Conservation (phyloP, 2,888 invertebrate species). For the Xestoiulus laeticollis region DNA sequence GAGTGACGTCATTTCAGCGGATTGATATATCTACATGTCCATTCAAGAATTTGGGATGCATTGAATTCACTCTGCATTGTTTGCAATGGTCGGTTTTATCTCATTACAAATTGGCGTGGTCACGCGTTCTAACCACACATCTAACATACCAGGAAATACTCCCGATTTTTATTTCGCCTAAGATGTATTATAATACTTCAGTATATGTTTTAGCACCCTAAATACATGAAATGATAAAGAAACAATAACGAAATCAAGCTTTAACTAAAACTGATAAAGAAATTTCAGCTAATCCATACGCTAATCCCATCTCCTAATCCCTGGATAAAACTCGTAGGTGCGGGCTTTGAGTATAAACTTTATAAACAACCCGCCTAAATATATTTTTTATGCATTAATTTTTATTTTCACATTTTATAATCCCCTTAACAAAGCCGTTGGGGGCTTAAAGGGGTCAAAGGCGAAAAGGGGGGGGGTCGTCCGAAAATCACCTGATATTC, state of each 20-base stretch:
- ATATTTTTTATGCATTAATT: background rate
- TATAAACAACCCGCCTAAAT: background rate
- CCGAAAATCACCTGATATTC: background rate
- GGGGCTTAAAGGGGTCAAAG: slow-evolving; percentile 7
- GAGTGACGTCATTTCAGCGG: too few relatives aligned
- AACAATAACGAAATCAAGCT: background rate
- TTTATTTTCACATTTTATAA: background rate
- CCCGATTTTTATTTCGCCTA: too few relatives aligned
- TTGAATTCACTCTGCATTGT: too few relatives aligned
- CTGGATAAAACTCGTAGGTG: background rate
- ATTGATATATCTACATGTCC: too few relatives aligned
- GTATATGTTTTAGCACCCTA: background rate
- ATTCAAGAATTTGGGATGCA: too few relatives aligned
- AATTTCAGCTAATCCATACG: background rate
- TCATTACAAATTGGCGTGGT: too few relatives aligned
- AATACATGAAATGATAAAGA: background rate
- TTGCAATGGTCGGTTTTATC: too few relatives aligned
- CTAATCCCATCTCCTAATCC: background rate
- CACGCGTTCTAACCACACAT: too few relatives aligned
- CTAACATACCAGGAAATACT: too few relatives aligned
- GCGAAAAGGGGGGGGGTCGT: background rate
- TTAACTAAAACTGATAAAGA: background rate
- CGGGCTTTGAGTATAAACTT: background rate
- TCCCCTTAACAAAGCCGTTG: background rate
- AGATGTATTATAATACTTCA: too few relatives aligned